Conservation (phyloP, 1,140 invertebrate genomes). For the Zaprionus taronus region DNA sequence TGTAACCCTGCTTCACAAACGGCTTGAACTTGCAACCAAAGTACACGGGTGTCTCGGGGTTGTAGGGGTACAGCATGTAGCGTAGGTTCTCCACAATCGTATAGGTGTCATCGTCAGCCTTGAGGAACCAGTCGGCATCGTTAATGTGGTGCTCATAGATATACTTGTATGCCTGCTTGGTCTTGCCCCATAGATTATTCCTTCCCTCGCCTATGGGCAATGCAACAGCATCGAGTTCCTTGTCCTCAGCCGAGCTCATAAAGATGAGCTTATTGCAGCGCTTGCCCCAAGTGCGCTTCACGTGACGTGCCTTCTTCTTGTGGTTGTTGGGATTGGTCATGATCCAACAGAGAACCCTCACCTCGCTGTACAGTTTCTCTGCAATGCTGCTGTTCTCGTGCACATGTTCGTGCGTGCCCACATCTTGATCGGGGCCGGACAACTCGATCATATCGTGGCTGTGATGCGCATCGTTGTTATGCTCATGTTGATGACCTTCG, state of each 20-base stretch:
- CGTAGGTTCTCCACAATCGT: slow-evolving; percentile 86
- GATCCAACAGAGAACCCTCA: slow-evolving; percentile 96
- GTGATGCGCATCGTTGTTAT: too few species aligned
- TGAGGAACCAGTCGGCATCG: slow-evolving; percentile 96
- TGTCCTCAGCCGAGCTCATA: slow-evolving; percentile 92
- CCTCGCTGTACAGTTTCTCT: slow-evolving; percentile 87
- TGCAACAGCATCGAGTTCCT: slow-evolving; percentile 88
- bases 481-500: too few species aligned
- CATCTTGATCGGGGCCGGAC: too few species aligned
- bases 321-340: slow-evolving; percentile 97
- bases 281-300: slow-evolving; percentile 96
- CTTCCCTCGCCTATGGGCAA: slow-evolving; percentile 93
- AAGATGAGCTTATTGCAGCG: slow-evolving; percentile 88
- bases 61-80: slow-evolving; percentile 90
- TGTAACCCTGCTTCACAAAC: slow-evolving; percentile 85
- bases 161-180: slow-evolving; percentile 96
- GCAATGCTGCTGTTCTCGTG: slow-evolving; percentile 69
- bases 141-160: slow-evolving; percentile 92
- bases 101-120: slow-evolving; percentile 98
- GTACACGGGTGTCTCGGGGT: slow-evolving; percentile 90
- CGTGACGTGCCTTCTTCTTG: slow-evolving; percentile 94
- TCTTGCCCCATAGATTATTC: slow-evolving; percentile 97
- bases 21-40: slow-evolving; percentile 96
- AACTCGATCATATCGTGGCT: too few species aligned
- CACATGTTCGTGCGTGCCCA: slow-evolving; percentile 72